Percentiles rank a stretch among this genome's conserved stretches.
Conservation (phyloP, 1,140 invertebrate species). For the Diabrotica virgifera region DNA sequence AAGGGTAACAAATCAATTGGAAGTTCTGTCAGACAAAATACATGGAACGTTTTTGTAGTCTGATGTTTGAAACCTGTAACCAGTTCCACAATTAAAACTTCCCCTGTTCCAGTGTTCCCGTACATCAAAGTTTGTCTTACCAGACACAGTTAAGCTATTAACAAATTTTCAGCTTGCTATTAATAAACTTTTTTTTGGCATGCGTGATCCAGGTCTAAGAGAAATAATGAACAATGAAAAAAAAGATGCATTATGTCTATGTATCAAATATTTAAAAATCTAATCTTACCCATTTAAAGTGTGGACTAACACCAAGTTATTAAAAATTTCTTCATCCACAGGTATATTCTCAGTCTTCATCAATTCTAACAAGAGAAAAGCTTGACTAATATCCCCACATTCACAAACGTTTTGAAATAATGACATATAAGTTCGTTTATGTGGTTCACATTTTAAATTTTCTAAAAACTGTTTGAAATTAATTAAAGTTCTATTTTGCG, state of each 20-base stretch:
- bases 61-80: no score
- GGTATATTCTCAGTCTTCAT: slow-evolving; percentile 58
- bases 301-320: slow-evolving; percentile 58
- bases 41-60: no score
- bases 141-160: no score
- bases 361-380: slow-evolving; percentile 56
- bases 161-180: no score
- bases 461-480: slow-evolving; percentile 33
- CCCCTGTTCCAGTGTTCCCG: no score
- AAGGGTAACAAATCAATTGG: no score
- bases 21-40: no score
- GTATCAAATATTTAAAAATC: neutral
- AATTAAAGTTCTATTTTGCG: slow-evolving; percentile 37
- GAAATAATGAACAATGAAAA: no score
- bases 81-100: no score
- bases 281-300: slow-evolving; percentile 51
- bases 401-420: slow-evolving; percentile 54
- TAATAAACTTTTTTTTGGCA: no score
- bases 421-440: slow-evolving; percentile 51
- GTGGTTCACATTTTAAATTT: slow-evolving; percentile 44
- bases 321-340: slow-evolving; percentile 57
- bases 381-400: slow-evolving; percentile 58
- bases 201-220: no score
- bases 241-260: neutral
- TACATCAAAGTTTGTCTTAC: no score